Conservation (phyloP, 2,888 invertebrate species). For the Xanthia togata region DNA sequence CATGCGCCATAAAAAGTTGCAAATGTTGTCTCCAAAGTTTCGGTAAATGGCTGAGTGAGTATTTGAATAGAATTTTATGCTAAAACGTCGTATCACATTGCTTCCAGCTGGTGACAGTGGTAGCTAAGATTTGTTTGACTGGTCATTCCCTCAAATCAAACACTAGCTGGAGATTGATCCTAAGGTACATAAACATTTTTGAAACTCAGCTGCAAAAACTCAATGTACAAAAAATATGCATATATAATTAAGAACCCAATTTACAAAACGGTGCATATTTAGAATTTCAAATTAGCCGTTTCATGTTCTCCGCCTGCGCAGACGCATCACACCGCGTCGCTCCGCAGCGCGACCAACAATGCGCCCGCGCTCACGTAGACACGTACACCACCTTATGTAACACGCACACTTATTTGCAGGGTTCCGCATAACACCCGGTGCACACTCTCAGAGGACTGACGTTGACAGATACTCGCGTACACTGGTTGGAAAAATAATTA, state of each 20-base stretch:
- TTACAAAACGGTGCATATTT: background rate
- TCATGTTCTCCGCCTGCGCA: background rate
- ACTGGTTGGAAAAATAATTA: background rate
- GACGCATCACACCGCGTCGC: slow-evolving; percentile 23
- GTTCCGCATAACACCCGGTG: slow-evolving; percentile 55
- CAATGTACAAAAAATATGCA: background rate
- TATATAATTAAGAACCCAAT: background rate
- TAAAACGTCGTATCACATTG: background rate
- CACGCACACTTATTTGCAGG: slow-evolving; percentile 35
- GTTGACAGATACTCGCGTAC: background rate
- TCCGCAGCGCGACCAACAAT: slow-evolving; percentile 51
- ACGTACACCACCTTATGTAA: slow-evolving; percentile 71
- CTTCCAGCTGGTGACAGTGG: background rate
- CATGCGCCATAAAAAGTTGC: background rate
- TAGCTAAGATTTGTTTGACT: background rate
- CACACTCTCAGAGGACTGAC: slow-evolving; percentile 13
- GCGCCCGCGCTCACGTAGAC: slow-evolving; percentile 72
- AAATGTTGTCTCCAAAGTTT: background rate
- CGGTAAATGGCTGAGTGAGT: background rate
- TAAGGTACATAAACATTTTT: background rate
- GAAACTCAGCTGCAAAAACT: background rate
- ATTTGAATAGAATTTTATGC: background rate
- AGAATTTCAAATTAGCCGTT: background rate
- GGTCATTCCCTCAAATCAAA: background rate
- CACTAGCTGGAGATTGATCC: too few species aligned